Base-by-base conservation (phyloP, 2,888 invertebrate genomes). In the Sialis fuliginosa region DNA sequence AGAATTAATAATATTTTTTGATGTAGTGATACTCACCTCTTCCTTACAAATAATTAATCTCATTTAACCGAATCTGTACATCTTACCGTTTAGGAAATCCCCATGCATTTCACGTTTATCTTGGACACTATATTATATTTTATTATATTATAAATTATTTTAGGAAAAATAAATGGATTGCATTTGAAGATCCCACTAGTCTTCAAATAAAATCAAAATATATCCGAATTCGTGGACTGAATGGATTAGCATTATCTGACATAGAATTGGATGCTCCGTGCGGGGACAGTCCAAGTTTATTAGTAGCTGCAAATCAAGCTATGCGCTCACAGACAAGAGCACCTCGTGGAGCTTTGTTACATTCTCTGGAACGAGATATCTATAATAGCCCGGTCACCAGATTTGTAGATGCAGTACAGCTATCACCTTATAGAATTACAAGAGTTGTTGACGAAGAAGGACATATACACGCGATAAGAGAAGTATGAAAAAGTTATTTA, bases 171-270 rank as follows among this genome's bases (percentile, higher is more conserved):
- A 73, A 76, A 10, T 85, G 85, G 84, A 72, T 85, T 45, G 77
- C 83, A 5, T 84, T 82, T 58, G 85, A 85, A 57, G 85, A 85
- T 58, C 64, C 75, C 1, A 77, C 75, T 12, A 81, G 81, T 42
- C 71, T 79, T 12, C 77, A 79, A 56, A 82, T 84, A 53, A 85
- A 84, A 67, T 79, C 79, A 8, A 84, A 83, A 61, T 85, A 85
- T 61, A 72, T 76, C 0, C 62, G 83, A 32, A 72, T 85, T 8
- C 70, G 84, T 1, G 79, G 80, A 4, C 62, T 85, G 7, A 82
- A 79, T 0, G 84, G 84, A 1, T 60, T 81, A 22, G 81, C 78
- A 1, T 61, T 85, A 43, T 66, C 67, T 51, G 57, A 65, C 1
- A 64, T 77, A 1, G 75, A 78, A 48, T 70, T 71, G 40, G 82